These are phyloP conservation scores for Chaunax sp. DNA, from an alignment of 2,797 vertebrate genomes.

Conservation along the genomic window DNA sequence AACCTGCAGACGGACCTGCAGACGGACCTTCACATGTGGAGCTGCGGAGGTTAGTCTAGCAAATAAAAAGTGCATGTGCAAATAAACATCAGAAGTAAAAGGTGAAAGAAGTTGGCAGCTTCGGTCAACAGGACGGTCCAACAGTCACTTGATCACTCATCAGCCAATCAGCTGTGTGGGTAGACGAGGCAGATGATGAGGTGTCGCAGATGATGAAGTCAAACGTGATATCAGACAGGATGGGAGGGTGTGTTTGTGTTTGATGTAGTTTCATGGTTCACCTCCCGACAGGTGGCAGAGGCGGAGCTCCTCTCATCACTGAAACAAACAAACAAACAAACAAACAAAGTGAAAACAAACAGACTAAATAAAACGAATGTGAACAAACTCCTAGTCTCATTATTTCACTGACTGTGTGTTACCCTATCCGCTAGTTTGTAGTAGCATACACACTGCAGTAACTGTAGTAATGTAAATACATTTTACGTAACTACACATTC, in stretches of 20 bases:
- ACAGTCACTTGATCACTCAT: slow-evolving; percentile 16
- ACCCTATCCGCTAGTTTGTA: no score
- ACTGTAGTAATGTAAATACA: no score
- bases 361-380: no score
- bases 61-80: slow-evolving; percentile 45
- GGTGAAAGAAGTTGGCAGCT: not conserved
- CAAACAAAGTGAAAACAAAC: no score
- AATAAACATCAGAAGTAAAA: not conserved
- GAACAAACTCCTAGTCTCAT: no score
- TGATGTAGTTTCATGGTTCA: slow-evolving; percentile 43
- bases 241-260: not conserved
- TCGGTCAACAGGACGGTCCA: not conserved
- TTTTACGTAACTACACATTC: no score
- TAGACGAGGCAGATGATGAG: slow-evolving; percentile 27
- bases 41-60: not conserved
- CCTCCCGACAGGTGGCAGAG: slow-evolving; percentile 77
- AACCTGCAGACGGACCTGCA: not conserved
- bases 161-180: slow-evolving; percentile 39
- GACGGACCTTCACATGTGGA: no score
- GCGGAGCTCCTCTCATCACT: slow-evolving; percentile 79
- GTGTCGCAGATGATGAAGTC: slow-evolving; percentile 3
- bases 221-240: slow-evolving; percentile 9
- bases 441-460: no score
- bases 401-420: no score
- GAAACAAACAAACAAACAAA: slow-evolving; percentile 25